These are phyloP conservation scores for Bombus picipes DNA, from an alignment of 1,140 invertebrate genomes.

Conservation along the genomic window DNA sequence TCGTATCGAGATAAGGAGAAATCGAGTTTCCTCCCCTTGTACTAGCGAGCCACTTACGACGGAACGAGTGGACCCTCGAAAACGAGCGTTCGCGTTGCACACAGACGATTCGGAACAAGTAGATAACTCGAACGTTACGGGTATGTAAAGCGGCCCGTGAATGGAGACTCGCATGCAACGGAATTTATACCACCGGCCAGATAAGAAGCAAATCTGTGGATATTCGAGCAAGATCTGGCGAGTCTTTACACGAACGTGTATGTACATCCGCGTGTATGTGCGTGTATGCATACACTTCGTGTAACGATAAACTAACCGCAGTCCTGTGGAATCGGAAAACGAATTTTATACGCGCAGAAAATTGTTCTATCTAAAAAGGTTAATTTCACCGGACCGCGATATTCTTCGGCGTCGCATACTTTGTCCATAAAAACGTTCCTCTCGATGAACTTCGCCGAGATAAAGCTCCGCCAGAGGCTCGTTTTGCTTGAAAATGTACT, in stretches of 20 bases:
- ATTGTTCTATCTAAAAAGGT: slow-evolving; percentile 47
- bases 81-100: slow-evolving; percentile 41
- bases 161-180: slow-evolving; percentile 45
- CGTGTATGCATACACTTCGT: background rate
- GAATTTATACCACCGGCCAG: slow-evolving; percentile 41
- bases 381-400: slow-evolving; percentile 31
- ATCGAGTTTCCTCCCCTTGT: slow-evolving; percentile 59
- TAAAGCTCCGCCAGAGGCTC: slow-evolving; percentile 9
- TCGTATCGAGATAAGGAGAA: slow-evolving; percentile 65
- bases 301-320: slow-evolving; percentile 45
- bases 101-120: slow-evolving; percentile 40
- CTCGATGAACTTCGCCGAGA: slow-evolving; percentile 25
- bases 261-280: too few species aligned
- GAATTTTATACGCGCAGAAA: slow-evolving; percentile 47
- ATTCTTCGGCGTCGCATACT: slow-evolving; percentile 16
- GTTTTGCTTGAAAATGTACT: background rate
- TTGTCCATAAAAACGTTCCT: slow-evolving; percentile 9
- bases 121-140: slow-evolving; percentile 51
- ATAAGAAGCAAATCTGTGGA: slow-evolving; percentile 48
- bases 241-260: background rate
- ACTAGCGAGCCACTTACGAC: slow-evolving; percentile 44
- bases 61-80: slow-evolving; percentile 52
- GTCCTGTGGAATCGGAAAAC: slow-evolving; percentile 12
- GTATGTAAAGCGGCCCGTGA: slow-evolving; percentile 48
- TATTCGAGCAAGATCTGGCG: slow-evolving; percentile 19